Percentiles rank a stretch among this genome's conserved stretches.
Conservation (phyloP, 2,113 vertebrate genomes). For the Oostethus manadensis region DNA sequence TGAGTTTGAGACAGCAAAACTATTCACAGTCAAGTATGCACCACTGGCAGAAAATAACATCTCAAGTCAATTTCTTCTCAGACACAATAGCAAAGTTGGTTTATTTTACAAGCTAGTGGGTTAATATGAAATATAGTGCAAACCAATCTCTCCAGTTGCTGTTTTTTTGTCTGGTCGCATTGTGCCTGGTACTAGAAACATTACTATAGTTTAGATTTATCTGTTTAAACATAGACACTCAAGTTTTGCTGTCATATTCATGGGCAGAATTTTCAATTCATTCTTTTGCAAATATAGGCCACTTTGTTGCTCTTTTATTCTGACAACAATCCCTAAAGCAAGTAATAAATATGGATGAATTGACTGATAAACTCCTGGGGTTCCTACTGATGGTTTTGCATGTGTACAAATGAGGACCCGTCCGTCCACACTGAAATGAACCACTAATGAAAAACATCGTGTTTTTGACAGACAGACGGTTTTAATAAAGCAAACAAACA, state of each 20-base stretch:
- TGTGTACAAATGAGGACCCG: constrained; percentile 14
- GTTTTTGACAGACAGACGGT: constrained; percentile 12
- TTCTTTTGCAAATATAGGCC: not conserved
- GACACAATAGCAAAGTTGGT: constrained; percentile 26
- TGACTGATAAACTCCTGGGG: constrained; percentile 5
- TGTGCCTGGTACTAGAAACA: constrained; percentile 13
- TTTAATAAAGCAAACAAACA: constrained; percentile 12
- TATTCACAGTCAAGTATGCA: constrained; percentile 39
- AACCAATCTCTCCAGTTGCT: constrained; percentile 43
- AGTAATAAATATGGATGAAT: constrained; percentile 18
- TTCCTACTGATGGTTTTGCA: constrained; percentile 7
- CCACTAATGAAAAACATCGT: not conserved
- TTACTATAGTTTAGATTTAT: not conserved
- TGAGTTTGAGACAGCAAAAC: constrained; percentile 25
- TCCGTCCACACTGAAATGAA: constrained; percentile 14
- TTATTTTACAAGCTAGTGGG: constrained; percentile 44
- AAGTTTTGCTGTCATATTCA: not conserved
- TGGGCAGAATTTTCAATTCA: not conserved
- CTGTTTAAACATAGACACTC: not conserved
- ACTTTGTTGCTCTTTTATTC: not conserved
- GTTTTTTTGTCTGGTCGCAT: constrained; percentile 19
- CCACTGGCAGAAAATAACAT: constrained; percentile 43
- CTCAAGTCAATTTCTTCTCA: constrained; percentile 39
- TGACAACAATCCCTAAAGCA: not conserved
- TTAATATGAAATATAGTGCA: constrained; percentile 44